Percentiles rank a stretch among this genome's conserved stretches.
These are phyloP conservation scores for Acinonyx jubatus DNA, from an alignment of 2,113 vertebrate genomes.

Conservation along the genomic window DNA sequence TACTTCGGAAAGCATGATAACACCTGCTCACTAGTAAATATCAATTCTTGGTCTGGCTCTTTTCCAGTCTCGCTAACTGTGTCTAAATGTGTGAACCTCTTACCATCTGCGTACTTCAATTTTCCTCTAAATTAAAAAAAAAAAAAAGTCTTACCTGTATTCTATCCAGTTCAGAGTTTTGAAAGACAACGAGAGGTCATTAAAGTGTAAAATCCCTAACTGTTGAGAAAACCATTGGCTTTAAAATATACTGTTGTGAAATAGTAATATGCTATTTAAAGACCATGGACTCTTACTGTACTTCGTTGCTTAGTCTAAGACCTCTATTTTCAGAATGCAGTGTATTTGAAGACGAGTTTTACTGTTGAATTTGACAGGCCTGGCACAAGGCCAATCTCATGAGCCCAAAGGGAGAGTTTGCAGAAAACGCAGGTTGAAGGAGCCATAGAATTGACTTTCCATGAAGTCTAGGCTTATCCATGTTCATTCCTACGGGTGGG, in stretches of 20 bases:
- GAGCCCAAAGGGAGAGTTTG: neutral
- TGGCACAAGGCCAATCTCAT: slow-evolving; percentile 28
- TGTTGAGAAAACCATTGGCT: slow-evolving; percentile 19
- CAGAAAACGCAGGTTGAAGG: neutral
- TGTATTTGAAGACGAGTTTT: slow-evolving; percentile 39
- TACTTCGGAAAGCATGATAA: slow-evolving; percentile 20
- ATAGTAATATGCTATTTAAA: slow-evolving; percentile 16
- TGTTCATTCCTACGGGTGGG: slow-evolving; percentile 37
- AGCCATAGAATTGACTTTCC: neutral
- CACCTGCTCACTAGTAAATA: slow-evolving; percentile 13
- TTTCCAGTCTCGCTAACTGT: neutral
- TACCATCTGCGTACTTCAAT: slow-evolving; percentile 21
- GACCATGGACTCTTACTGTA: neutral
- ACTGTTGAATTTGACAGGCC: slow-evolving; percentile 30
- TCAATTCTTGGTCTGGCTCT: neutral
- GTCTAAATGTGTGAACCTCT: slow-evolving; percentile 13
- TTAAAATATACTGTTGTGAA: slow-evolving; percentile 31
- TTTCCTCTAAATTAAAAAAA: slow-evolving; percentile 13
- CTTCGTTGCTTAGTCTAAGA: neutral
- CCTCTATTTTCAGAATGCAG: slow-evolving; percentile 40
- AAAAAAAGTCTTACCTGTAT: neutral
- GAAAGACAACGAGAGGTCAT: slow-evolving; percentile 13
- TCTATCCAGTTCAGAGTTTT: slow-evolving; percentile 15
- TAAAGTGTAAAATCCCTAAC: slow-evolving; percentile 34
- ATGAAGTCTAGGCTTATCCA: neutral